A percentile compares a stretch with the other conserved stretches of the same genome.
Evolutionary conservation across 2,888 invertebrate species (phyloP).

Genomic region (Ganaspis brasiliensis): DNA sequence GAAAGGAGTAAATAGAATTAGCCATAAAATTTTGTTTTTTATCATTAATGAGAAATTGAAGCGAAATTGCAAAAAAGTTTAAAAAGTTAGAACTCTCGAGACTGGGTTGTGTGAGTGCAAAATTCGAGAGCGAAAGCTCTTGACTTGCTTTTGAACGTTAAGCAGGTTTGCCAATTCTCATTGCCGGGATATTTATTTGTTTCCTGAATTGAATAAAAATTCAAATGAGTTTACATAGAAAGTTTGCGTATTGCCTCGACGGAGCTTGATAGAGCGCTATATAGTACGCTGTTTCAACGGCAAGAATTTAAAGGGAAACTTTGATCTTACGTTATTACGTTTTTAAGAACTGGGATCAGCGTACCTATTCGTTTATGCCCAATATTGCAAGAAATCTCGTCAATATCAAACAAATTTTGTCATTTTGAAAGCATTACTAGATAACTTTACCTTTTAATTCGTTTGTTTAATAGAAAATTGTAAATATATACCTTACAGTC

Average conservation of each 20-base stretch:
- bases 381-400: slow-evolving; percentile 9
- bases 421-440: no score
- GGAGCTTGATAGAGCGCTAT: slow-evolving; percentile 57
- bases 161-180: slow-evolving; percentile 64
- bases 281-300: slow-evolving; percentile 47
- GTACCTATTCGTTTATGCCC: slow-evolving; percentile 25
- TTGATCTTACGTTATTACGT: slow-evolving; percentile 78
- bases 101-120: neutral
- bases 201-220: slow-evolving; percentile 76
- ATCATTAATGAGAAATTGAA: slow-evolving; percentile 31
- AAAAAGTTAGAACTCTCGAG: slow-evolving; percentile 5
- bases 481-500: no score
- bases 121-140: slow-evolving; percentile 36
- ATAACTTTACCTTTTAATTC: no score
- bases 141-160: slow-evolving; percentile 54
- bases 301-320: slow-evolving; percentile 68
- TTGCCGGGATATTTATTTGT: slow-evolving; percentile 77
- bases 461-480: no score
- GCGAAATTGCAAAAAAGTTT: slow-evolving; percentile 35
- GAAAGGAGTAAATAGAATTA: neutral
- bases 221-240: slow-evolving; percentile 74
- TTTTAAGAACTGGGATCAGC: slow-evolving; percentile 64
- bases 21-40: neutral
- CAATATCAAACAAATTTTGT: slow-evolving; percentile 17
- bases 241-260: slow-evolving; percentile 66